Percentiles rank a stretch among this genome's conserved stretches.
Conservation (phyloP, 2,113 vertebrate genomes). For the Tragelaphus scriptus region DNA sequence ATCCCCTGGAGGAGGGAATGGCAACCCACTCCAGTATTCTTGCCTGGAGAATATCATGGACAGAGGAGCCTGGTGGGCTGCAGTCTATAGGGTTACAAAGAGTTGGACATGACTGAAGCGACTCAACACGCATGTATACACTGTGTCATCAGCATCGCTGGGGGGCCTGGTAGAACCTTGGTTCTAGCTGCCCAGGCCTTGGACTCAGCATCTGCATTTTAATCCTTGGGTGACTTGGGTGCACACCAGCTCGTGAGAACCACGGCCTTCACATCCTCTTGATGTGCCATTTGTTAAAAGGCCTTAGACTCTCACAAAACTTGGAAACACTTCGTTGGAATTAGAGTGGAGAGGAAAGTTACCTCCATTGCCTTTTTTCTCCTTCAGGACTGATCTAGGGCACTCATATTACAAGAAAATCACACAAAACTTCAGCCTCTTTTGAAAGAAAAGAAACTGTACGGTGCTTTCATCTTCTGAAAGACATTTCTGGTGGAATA, state of each 20-base stretch:
- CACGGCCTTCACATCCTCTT: fast-evolving
- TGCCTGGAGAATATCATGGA: not conserved
- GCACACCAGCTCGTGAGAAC: fast-evolving
- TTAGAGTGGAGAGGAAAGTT: not conserved
- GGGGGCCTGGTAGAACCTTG: not conserved
- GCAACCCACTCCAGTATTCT: not conserved
- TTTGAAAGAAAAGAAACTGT: not conserved
- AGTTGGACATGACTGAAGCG: not conserved
- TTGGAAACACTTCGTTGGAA: fast-evolving
- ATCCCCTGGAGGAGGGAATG: not conserved
- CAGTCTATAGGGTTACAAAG: not conserved
- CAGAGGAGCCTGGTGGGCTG: not conserved
- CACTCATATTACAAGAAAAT: not conserved
- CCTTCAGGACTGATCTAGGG: not conserved
- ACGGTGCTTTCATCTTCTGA: not conserved
- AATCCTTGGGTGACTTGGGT: fast-evolving
- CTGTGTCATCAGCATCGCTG: fast-evolving
- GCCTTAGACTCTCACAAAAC: not conserved
- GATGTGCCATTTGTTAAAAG: not conserved
- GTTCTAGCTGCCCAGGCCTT: not conserved
- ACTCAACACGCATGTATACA: not conserved
- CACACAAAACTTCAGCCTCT: not conserved
- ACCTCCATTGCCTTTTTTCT: not conserved
- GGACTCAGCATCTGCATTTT: not conserved
- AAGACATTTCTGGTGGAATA: not conserved